phyloP scores from a whole-genome alignment of 2,888 invertebrate genomes.

The Phortica magna region DNA sequence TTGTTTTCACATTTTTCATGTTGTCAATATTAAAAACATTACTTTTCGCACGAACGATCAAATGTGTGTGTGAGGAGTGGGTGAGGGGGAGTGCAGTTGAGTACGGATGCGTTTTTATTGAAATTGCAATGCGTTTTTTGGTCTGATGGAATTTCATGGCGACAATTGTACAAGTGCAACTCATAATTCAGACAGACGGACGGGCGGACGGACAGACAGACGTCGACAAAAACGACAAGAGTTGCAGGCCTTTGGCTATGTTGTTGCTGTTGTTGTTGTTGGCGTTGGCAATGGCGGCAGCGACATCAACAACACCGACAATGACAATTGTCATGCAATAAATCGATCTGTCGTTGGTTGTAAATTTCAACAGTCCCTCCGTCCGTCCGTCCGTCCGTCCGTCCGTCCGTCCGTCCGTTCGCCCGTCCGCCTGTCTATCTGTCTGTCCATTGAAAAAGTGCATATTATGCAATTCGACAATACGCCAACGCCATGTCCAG shows the following conservation, averaged over 20 bases:
- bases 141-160: conserved; percentile 70
- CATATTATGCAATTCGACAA: conserved; percentile 75
- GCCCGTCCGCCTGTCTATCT: not conserved
- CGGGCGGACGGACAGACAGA: too few species aligned
- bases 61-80: too few species aligned
- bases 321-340: conserved; percentile 76
- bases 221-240: conserved; percentile 55
- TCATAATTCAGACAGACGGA: conserved; percentile 64
- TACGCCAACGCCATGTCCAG: conserved; percentile 66
- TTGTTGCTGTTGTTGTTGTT: conserved; percentile 35
- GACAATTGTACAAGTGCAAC: conserved; percentile 52
- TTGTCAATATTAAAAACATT: conserved; percentile 77
- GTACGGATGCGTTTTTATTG: conserved; percentile 59
- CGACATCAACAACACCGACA: conserved; percentile 50
- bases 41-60: conserved; percentile 72
- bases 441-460: conserved; percentile 63
- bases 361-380: conserved; percentile 71
- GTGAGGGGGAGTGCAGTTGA: not conserved
- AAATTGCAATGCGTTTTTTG: conserved; percentile 51
- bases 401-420: conserved; percentile 51
- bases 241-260: conserved; percentile 38
- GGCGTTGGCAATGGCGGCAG: conserved; percentile 48
- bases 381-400: not conserved
- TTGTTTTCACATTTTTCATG: conserved; percentile 77
- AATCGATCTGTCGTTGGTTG: conserved; percentile 76